Percentiles rank a stretch among this genome's conserved stretches.
Evolutionary conservation across 1,140 invertebrate species (phyloP).

Genomic region (Aporrectodea caliginosa): DNA sequence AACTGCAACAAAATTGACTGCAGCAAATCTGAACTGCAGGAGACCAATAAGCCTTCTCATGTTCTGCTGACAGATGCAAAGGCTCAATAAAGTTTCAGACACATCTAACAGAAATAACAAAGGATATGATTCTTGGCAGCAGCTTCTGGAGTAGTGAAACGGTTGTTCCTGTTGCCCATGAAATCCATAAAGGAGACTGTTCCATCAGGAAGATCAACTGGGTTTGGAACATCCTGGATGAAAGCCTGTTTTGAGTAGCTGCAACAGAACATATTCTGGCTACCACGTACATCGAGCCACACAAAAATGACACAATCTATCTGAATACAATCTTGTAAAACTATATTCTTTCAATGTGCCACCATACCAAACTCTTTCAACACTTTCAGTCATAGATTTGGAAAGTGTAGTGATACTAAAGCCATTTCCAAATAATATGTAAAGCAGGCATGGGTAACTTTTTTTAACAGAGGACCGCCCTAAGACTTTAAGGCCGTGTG

Average conservation of each 20-base stretch:
- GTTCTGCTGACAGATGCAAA: no score
- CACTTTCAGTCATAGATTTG: neutral
- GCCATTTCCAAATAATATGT: neutral
- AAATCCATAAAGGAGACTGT: slow-evolving; percentile 96
- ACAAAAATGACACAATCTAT: neutral
- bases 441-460: no score
- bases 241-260: slow-evolving; percentile 93
- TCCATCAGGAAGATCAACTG: slow-evolving; percentile 90
- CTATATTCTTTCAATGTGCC: neutral
- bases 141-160: slow-evolving; percentile 62
- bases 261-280: slow-evolving; percentile 36
- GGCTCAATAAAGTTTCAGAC: no score
- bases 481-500: no score
- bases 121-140: slow-evolving; percentile 61
- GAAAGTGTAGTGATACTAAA: no score
- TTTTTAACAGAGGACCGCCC: no score
- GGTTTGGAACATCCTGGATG: slow-evolving; percentile 92
- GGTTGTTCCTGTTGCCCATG: slow-evolving; percentile 92
- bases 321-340: neutral
- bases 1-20: no score
- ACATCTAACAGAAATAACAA: no score
- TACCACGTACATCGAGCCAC: neutral
- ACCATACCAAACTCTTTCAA: neutral
- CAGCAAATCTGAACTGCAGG: no score
- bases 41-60: no score